These are phyloP conservation scores for Blomia tropicalis DNA, from an alignment of 2,888 invertebrate species.

Conservation along the genomic window DNA sequence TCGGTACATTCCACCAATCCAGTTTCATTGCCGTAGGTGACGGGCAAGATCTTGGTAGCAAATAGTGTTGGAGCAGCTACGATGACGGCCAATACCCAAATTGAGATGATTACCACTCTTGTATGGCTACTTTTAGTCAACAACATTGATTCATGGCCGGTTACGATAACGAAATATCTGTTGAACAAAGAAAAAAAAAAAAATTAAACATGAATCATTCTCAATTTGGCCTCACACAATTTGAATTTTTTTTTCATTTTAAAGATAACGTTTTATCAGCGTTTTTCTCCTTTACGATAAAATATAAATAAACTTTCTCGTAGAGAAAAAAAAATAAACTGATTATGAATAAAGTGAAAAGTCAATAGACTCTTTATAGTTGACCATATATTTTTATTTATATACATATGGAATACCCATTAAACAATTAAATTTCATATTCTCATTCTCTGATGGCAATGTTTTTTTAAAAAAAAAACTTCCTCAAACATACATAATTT, in stretches of 20 bases:
- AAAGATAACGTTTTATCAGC: background rate
- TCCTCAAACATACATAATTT: too few relatives aligned
- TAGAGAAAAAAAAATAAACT: too few relatives aligned
- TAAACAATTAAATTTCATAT: too few relatives aligned
- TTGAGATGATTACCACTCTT: background rate
- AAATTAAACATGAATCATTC: background rate
- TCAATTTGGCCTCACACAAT: background rate
- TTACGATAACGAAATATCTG: conserved; percentile 7
- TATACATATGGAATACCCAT: too few relatives aligned
- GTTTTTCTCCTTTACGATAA: too few relatives aligned
- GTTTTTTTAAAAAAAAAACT: too few relatives aligned
- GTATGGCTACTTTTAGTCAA: conserved; percentile 5
- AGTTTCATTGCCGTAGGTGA: background rate
- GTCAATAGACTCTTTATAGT: too few relatives aligned
- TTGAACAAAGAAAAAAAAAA: background rate
- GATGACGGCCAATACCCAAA: conserved; percentile 3
- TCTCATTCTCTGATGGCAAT: too few relatives aligned
- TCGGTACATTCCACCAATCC: conserved; percentile 12
- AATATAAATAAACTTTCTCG: too few relatives aligned
- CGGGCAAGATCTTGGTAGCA: background rate
- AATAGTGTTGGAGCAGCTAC: conserved; percentile 4
- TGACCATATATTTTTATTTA: too few relatives aligned
- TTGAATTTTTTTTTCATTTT: background rate
- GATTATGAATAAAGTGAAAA: too few relatives aligned
- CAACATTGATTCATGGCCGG: conserved; percentile 4